Evolutionary conservation across 2,888 invertebrate species (phyloP), one percentile per base, ranked within the genome.

Genomic region (Drosophila mulleri): DNA sequence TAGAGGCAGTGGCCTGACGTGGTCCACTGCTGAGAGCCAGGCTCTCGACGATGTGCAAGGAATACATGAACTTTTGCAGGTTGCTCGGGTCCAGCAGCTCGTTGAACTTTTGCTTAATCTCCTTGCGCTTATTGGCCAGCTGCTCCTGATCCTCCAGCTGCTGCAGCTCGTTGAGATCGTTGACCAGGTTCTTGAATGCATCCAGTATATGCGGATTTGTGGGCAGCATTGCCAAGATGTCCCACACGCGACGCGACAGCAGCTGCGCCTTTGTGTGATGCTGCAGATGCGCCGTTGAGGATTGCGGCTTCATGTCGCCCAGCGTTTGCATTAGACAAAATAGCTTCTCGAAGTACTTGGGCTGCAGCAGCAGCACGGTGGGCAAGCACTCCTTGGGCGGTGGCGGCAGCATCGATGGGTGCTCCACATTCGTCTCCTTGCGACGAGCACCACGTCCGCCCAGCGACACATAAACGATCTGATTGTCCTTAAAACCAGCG

Each of bases 41-140:
- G 42, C 96, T 96, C 91, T 97, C 97, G 0, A 98, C 97, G 78
- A 98, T 98, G 92, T 98, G 98, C 70, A 98, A 93, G 0, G 98
- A 98, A 92, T 98, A 98, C 97, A 98, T 98, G 60, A 98, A 95
- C 91, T 98, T 98, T 93, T 98, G 98, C 0, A 98, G 96, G 91
- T 97, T 97, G 35, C 95, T 95, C 0, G 98, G 97, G 93, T 98
- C 97, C 14, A 98, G 94, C 1, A 98, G 93, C 80, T 96, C 96
- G 23, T 95, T 94, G 53, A 98, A 83, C 78, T 91, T 92, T 60
- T 91, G 90, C 63, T 92, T 92, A 37, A 92, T 91, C 32, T 91
- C 85, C 41, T 92, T 93, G n/a, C 88, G 91, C 66, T 91, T 91
- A n/a, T 83, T 80, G 52, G 84, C 85, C 42, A 89, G 72, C n/a